These are phyloP conservation scores for Horisme vitalbata DNA, from an alignment of 2,888 invertebrate species.

Conservation along the genomic window DNA sequence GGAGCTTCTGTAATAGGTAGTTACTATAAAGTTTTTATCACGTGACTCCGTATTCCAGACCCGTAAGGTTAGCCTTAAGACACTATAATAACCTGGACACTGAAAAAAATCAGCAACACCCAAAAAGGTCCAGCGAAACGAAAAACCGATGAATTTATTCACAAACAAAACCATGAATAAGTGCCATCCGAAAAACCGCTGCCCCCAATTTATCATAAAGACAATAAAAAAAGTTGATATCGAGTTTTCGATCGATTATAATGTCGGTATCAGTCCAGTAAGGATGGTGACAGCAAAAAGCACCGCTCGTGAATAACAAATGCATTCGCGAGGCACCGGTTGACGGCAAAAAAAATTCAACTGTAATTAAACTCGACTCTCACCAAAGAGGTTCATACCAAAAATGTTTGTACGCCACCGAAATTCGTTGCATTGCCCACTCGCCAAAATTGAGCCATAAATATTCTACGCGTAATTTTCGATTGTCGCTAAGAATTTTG, in stretches of 20 bases:
- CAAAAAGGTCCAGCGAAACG: too few species aligned
- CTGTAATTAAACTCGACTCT: slow-evolving; percentile 66
- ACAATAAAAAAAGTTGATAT: slow-evolving; percentile 37
- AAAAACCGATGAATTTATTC: too few species aligned
- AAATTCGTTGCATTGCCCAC: slow-evolving; percentile 63
- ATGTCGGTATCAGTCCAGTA: slow-evolving; percentile 48
- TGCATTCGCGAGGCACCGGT: slow-evolving; percentile 58
- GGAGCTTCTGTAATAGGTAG: too few species aligned
- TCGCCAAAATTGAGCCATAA: slow-evolving; percentile 74
- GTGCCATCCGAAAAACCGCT: slow-evolving; percentile 25
- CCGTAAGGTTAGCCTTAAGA: too few species aligned
- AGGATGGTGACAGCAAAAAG: slow-evolving; percentile 71
- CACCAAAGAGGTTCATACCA: slow-evolving; percentile 53
- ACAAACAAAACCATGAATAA: slow-evolving; percentile 16
- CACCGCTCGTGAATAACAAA: slow-evolving; percentile 73
- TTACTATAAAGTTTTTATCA: too few species aligned
- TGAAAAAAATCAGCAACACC: too few species aligned
- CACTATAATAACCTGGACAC: too few species aligned
- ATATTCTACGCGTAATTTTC: slow-evolving; percentile 73
- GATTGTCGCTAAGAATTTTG: slow-evolving; percentile 47
- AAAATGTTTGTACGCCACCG: slow-evolving; percentile 52
- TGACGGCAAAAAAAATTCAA: slow-evolving; percentile 54
- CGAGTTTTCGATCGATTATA: slow-evolving; percentile 47
- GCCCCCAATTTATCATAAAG: slow-evolving; percentile 34
- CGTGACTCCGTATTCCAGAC: too few species aligned